phyloP scores from a whole-genome alignment of 2,888 invertebrate species.

The Cryptus armator region DNA sequence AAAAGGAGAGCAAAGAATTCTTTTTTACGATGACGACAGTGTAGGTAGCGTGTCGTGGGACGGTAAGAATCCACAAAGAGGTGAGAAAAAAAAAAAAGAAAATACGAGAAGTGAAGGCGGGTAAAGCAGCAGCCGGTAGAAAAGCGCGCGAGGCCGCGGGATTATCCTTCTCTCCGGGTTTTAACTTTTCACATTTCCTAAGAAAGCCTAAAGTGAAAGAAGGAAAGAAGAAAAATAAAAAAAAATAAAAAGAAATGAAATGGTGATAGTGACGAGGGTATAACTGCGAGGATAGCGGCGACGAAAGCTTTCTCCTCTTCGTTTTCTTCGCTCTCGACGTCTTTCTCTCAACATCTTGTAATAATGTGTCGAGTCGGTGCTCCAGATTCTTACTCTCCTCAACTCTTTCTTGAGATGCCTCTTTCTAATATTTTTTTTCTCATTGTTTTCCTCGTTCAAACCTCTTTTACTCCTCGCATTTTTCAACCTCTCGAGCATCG shows the following conservation, averaged over 20 bases:
- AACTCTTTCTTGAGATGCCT: conserved; percentile 41
- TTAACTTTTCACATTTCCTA: conserved; percentile 64
- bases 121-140: conserved; percentile 35
- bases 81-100: conserved; percentile 32
- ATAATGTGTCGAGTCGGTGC: conserved; percentile 50
- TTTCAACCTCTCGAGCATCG: conserved; percentile 11
- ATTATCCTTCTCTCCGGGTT: conserved; percentile 62
- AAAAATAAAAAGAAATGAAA: conserved; percentile 26
- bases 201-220: conserved; percentile 37
- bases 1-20: conserved; percentile 38
- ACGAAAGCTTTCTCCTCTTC: conserved; percentile 17
- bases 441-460: neutral
- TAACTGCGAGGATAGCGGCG: conserved; percentile 33
- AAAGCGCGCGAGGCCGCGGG: conserved; percentile 45
- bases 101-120: conserved; percentile 10
- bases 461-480: neutral
- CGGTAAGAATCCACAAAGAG: conserved; percentile 50
- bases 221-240: conserved; percentile 25
- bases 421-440: conserved; percentile 21
- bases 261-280: conserved; percentile 44
- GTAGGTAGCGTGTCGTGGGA: conserved; percentile 8
- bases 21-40: conserved; percentile 36
- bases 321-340: conserved; percentile 2
- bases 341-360: conserved; percentile 49
- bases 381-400: conserved; percentile 48